phyloP scores from a whole-genome alignment of 2,888 invertebrate genomes.

The Tholera decimalis region DNA sequence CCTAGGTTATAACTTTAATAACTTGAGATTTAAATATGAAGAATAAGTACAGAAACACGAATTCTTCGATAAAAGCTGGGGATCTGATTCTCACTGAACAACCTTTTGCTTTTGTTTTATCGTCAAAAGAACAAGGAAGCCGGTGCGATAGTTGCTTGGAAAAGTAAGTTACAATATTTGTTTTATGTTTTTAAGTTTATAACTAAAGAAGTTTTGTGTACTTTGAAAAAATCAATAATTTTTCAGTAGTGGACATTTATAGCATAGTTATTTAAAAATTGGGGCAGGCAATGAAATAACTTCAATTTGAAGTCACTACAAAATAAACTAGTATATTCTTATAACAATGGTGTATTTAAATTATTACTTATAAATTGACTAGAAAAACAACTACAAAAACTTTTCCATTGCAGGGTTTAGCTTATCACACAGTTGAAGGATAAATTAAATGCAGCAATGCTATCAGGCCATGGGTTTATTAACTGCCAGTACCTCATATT shows the following conservation, averaged over 20 bases:
- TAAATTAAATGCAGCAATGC: not conserved
- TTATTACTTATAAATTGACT: too few relatives aligned
- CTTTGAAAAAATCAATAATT: not conserved
- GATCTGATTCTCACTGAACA: conserved; percentile 93
- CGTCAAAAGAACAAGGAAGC: conserved; percentile 93
- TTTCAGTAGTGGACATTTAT: too few relatives aligned
- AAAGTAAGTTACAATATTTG: conserved; percentile 92
- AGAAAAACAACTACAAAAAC: too few relatives aligned
- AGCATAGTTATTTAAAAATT: too few relatives aligned
- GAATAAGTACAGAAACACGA: conserved; percentile 83
- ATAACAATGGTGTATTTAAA: not conserved
- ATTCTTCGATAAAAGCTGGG: conserved; percentile 91
- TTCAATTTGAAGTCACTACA: too few relatives aligned
- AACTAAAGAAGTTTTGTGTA: not conserved
- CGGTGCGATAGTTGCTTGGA: conserved; percentile 95
- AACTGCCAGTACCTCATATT: not conserved
- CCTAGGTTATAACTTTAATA: conserved; percentile 52
- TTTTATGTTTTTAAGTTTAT: not conserved
- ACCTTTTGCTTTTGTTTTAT: conserved; percentile 94
- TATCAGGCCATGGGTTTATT: not conserved
- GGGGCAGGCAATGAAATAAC: too few relatives aligned
- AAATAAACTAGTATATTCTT: too few relatives aligned
- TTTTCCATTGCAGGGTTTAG: not conserved
- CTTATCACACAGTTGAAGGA: not conserved
- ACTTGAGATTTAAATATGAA: conserved; percentile 77